Percentiles rank a stretch among this genome's conserved stretches.
Evolutionary conservation across 2,113 vertebrate genomes (phyloP).

Genomic region (Neotoma lepida): DNA sequence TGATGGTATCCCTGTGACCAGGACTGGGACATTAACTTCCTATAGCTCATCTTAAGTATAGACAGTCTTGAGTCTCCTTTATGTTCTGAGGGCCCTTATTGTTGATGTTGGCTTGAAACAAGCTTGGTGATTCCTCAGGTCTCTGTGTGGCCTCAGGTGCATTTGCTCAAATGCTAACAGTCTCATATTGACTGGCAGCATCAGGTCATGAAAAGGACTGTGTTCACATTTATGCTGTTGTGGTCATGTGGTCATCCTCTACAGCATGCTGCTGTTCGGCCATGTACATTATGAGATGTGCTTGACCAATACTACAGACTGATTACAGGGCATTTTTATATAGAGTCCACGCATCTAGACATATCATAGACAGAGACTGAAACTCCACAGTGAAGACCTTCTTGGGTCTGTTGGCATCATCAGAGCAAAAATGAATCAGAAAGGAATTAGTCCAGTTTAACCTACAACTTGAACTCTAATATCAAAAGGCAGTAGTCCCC

Average conservation of each 20-base stretch:
- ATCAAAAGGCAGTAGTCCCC: constrained; percentile 91
- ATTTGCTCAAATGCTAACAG: no score
- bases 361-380: neutral
- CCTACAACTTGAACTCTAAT: constrained; percentile 89
- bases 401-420: neutral
- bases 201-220: no score
- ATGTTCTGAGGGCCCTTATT: no score
- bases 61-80: no score
- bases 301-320: constrained; percentile 68
- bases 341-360: constrained; percentile 81
- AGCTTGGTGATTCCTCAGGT: no score
- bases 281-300: constrained; percentile 84
- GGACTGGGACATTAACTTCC: no score
- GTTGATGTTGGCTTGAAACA: no score
- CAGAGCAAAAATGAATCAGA: constrained; percentile 86
- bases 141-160: constrained; percentile 91
- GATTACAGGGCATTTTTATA: constrained; percentile 84
- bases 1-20: no score
- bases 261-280: constrained; percentile 78
- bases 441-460: constrained; percentile 88
- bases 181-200: no score
- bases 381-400: neutral
- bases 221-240: no score
- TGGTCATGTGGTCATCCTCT: constrained; percentile 62
- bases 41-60: constrained; percentile 89